Evolutionary conservation across 2,888 invertebrate species (phyloP).

Genomic region (Polydrusus cervinus): DNA sequence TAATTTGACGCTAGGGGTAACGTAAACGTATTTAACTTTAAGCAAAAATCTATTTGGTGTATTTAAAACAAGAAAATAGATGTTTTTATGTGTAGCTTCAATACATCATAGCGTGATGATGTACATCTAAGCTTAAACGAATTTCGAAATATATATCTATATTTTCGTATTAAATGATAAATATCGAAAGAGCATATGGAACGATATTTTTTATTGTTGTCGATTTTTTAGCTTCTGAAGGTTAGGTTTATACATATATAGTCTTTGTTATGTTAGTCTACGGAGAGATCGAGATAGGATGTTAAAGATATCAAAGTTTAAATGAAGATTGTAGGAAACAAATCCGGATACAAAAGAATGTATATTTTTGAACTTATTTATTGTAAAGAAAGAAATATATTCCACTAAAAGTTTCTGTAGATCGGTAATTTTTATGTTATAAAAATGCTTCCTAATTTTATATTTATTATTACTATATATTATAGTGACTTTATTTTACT

Average conservation of each 20-base stretch:
- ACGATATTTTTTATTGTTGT: conserved; percentile 65
- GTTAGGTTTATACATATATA: conserved; percentile 60
- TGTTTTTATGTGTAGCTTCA: conserved; percentile 68
- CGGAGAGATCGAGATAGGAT: conserved; percentile 58
- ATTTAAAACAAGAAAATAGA: conserved; percentile 48
- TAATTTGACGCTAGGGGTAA: conserved; percentile 28
- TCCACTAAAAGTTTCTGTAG: conserved; percentile 28
- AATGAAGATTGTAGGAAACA: conserved; percentile 44
- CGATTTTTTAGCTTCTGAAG: conserved; percentile 63
- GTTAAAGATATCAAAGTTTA: conserved; percentile 64
- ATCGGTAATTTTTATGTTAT: conserved; percentile 13
- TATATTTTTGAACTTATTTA: conserved; percentile 47
- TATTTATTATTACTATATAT: conserved; percentile 46
- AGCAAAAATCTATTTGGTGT: conserved; percentile 48
- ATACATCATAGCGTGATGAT: conserved; percentile 63
- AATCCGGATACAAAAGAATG: conserved; percentile 29
- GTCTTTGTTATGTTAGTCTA: conserved; percentile 64
- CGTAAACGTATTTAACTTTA: conserved; percentile 46
- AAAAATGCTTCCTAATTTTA: conserved; percentile 48
- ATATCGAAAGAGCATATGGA: conserved; percentile 60
- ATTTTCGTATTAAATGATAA: conserved; percentile 68
- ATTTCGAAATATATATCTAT: conserved; percentile 68
- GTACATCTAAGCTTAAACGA: conserved; percentile 59
- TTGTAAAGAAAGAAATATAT: conserved; percentile 38
- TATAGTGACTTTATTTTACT: conserved; percentile 44